Evolutionary conservation across 2,113 vertebrate genomes (phyloP), one percentile per base, ranked within the genome.

Genomic region (Phrynosoma platyrhinos): DNA sequence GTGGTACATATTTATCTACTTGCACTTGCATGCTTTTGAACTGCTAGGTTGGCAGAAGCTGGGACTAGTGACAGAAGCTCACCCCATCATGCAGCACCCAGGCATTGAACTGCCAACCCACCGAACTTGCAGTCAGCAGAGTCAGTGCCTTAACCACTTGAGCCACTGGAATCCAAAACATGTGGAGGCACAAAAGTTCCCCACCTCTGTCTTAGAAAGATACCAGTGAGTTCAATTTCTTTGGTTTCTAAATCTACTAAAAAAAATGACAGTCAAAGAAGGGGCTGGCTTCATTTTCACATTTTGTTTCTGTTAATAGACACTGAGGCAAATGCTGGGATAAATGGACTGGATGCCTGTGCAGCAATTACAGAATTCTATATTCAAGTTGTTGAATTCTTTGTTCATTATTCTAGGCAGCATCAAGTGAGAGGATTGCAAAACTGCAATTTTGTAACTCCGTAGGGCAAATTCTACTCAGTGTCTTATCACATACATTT

Each of bases 201-300:
- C 9, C 66, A 25, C 23, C 23, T 9, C 5, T 69, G 66, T 69
- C 66, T 16, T 62, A 62, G 58, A 91, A 92, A 92, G 91, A 77
- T 79, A 91, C 83, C 6, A 9, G 27, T 42, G 2, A 64, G 71
- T 86, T 92, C 88, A 86, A 76, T 55, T 78, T 83, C 71, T 88
- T 75, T 66, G 82, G 91, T 91, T 93, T 80, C 71, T 75, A 62
- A 89, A 93, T 21, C 78, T 7, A 30, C 58, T 42, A 40, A 94
- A 87, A 55, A 47, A 91, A 68, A 52, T 0, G 27, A 9, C 47
- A 71, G 47, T 52, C 27, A 25, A 88, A 52, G 71, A 25, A 86
- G 84, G 76, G 87, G 88, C 75, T 40, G 81, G 87, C 87, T 90
- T 92, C 87, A 82, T 88, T 91, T 91, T 94, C 88, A 95, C n/a